Conservation (phyloP, 2,113 vertebrate genomes). For the Pterocles burchelli region DNA sequence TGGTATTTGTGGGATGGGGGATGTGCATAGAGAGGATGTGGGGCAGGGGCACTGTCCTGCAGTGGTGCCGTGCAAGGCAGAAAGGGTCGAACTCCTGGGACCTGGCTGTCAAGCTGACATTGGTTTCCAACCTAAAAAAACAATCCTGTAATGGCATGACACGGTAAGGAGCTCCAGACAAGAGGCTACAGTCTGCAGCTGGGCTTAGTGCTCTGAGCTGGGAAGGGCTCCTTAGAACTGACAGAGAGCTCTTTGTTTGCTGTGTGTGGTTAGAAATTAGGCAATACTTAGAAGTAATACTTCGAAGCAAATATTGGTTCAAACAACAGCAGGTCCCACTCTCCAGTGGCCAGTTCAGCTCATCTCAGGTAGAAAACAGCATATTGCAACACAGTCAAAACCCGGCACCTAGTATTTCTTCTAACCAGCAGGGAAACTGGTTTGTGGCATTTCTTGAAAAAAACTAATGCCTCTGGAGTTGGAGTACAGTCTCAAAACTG, state of each 20-base stretch:
- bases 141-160: background rate
- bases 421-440: background rate
- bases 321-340: background rate
- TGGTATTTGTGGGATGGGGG: background rate
- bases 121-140: background rate
- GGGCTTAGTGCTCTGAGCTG: background rate
- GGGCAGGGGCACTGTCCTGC: background rate
- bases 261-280: background rate
- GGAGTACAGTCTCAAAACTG: background rate
- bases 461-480: background rate
- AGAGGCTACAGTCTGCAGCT: background rate
- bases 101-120: background rate
- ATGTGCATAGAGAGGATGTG: rapidly evolving
- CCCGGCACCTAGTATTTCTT: background rate
- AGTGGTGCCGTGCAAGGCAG: background rate
- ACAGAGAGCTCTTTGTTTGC: conserved; percentile 59
- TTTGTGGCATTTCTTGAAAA: conserved; percentile 31
- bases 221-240: background rate
- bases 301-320: conserved; percentile 66
- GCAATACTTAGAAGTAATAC: conserved; percentile 39
- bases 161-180: background rate
- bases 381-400: conserved; percentile 9
- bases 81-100: background rate
- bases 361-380: conserved; percentile 33
- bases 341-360: conserved; percentile 1